Percentiles rank a stretch among this genome's conserved stretches.
Evolutionary conservation across 2,797 vertebrate genomes (phyloP).

Genomic region (Liasis olivaceus): DNA sequence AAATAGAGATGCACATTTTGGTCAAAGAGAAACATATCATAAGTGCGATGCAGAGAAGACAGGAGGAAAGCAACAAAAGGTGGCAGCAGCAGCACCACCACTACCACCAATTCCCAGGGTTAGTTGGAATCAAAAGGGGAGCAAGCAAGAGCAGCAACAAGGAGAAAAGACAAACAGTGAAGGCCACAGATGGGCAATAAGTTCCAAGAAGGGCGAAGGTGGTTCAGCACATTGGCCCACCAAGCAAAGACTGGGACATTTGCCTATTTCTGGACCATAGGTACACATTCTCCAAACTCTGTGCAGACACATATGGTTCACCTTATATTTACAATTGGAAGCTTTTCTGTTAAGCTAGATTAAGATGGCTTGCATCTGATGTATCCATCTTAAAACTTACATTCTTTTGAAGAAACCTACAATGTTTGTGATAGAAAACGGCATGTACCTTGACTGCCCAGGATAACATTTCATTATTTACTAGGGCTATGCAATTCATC

Average conservation of each 20-base stretch:
- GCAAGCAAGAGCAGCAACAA: slow-evolving; percentile 38
- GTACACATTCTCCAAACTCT: neutral
- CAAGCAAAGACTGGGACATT: too few species aligned
- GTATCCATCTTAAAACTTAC: neutral
- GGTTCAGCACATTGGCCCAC: neutral
- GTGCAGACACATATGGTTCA: neutral
- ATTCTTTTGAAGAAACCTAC: neutral
- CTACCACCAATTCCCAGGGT: neutral
- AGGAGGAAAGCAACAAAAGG: neutral
- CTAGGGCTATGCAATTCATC: neutral
- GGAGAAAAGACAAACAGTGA: neutral
- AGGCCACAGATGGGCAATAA: slow-evolving; percentile 2
- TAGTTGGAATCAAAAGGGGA: slow-evolving; percentile 25
- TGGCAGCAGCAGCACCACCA: neutral
- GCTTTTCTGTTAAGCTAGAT: neutral
- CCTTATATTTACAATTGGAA: neutral
- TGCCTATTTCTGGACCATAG: neutral
- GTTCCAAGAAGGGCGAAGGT: neutral
- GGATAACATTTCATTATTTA: neutral
- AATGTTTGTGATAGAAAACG: neutral
- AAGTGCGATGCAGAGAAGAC: neutral
- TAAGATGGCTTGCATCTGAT: neutral
- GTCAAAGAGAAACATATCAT: neutral
- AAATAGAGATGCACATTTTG: neutral
- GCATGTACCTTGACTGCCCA: neutral